Conservation (phyloP, 2,888 invertebrate species). For the Agonopterix arenella region DNA sequence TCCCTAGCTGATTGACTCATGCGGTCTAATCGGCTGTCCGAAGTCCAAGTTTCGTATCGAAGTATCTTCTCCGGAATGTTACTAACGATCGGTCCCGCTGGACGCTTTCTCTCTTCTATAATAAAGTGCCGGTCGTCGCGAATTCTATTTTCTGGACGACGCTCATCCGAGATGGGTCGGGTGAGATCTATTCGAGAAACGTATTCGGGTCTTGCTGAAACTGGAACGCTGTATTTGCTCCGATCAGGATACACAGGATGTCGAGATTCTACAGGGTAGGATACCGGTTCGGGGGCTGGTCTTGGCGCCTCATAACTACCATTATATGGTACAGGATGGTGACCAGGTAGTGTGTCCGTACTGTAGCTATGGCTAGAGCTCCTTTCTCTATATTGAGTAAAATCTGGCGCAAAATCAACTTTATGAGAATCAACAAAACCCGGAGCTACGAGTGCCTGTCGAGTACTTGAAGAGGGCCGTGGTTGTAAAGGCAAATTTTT, state of each 20-base stretch:
- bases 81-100: slow-evolving; percentile 52
- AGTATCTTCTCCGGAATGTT: slow-evolving; percentile 72
- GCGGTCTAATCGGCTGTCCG: slow-evolving; percentile 63
- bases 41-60: slow-evolving; percentile 64
- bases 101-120: slow-evolving; percentile 65
- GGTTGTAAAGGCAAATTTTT: slow-evolving; percentile 46
- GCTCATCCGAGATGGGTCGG: slow-evolving; percentile 45
- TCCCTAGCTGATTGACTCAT: slow-evolving; percentile 53
- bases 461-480: slow-evolving; percentile 42
- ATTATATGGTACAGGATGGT: slow-evolving; percentile 46
- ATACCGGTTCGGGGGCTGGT: slow-evolving; percentile 42
- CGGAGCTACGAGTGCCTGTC: slow-evolving; percentile 31
- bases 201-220: slow-evolving; percentile 41
- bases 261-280: slow-evolving; percentile 53
- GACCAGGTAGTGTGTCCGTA: slow-evolving; percentile 32
- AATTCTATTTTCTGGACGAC: slow-evolving; percentile 46
- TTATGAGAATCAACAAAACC: slow-evolving; percentile 77
- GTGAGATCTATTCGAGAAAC: slow-evolving; percentile 71
- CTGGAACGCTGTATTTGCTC: slow-evolving; percentile 41
- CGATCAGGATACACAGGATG: slow-evolving; percentile 49
- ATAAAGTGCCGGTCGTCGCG: slow-evolving; percentile 60
- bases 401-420: slow-evolving; percentile 88
- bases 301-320: slow-evolving; percentile 48
- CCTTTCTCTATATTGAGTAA: slow-evolving; percentile 71
- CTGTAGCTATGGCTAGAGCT: slow-evolving; percentile 35